A percentile compares a stretch with the other conserved stretches of the same genome.
Conservation (phyloP, 2,888 invertebrate genomes). For the Salpingus planirostris region DNA sequence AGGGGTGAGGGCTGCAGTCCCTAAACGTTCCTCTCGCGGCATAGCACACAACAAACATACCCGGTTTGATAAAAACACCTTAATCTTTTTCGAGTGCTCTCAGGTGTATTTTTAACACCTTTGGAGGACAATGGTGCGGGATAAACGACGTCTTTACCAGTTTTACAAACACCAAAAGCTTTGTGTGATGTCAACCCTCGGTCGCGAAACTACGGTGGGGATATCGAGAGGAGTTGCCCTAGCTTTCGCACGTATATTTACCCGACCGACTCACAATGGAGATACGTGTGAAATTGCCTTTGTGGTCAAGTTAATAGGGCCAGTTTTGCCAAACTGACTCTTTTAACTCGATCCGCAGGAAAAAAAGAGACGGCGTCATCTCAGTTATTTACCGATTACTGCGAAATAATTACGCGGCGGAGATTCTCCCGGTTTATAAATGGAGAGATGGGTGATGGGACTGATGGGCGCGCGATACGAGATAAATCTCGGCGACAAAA, state of each 20-base stretch:
- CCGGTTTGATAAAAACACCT: conserved; percentile 29
- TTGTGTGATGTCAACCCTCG: conserved; percentile 19
- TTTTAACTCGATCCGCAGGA: too few relatives aligned
- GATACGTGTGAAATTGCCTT: conserved; percentile 32
- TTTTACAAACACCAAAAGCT: conserved; percentile 18
- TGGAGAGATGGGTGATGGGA: too few relatives aligned
- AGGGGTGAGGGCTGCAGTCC: conserved; percentile 16
- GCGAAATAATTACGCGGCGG: too few relatives aligned
- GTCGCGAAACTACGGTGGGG: conserved; percentile 18
- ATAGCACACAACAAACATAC: conserved; percentile 18
- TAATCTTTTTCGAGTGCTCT: conserved; percentile 40
- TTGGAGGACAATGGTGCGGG: conserved; percentile 21
- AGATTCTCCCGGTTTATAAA: too few relatives aligned
- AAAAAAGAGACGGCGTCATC: too few relatives aligned
- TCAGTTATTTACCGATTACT: too few relatives aligned
- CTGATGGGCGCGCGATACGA: too few relatives aligned
- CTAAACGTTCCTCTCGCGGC: conserved; percentile 23
- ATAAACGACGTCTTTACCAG: conserved; percentile 23
- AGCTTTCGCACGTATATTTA: conserved; percentile 24
- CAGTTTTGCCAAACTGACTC: too few relatives aligned
- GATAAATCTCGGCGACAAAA: too few relatives aligned
- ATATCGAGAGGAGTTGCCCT: conserved; percentile 14
- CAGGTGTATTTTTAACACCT: conserved; percentile 41
- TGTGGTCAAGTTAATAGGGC: conserved; percentile 30
- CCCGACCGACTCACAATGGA: conserved; percentile 11